These are phyloP conservation scores for Psittacara wagleri DNA, from an alignment of 2,113 vertebrate genomes.

Conservation along the genomic window DNA sequence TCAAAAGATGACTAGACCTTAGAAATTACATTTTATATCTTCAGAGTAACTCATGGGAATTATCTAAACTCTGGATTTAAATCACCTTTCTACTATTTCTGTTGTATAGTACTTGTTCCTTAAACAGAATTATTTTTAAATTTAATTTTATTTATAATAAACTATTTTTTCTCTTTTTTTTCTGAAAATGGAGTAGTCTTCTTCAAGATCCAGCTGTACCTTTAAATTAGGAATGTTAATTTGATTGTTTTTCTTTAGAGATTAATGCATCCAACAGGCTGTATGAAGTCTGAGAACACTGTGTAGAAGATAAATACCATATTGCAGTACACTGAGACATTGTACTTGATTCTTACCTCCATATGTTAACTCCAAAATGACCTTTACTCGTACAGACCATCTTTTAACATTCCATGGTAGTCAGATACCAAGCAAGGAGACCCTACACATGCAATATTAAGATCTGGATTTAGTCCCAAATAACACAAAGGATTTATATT, in stretches of 20 bases:
- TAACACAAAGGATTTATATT: neutral
- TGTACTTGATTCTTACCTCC: neutral
- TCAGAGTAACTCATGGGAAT: neutral
- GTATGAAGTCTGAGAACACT: neutral
- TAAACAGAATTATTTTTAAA: neutral
- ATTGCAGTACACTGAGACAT: neutral
- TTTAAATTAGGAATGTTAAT: neutral
- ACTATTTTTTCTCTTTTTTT: neutral
- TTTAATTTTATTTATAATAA: neutral
- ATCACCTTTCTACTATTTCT: neutral
- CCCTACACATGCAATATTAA: neutral
- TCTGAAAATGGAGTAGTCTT: neutral
- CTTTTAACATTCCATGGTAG: neutral
- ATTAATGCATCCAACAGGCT: neutral
- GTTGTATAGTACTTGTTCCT: neutral
- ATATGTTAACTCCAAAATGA: neutral
- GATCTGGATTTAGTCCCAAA: neutral
- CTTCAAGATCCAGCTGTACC: neutral
- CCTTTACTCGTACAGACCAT: neutral
- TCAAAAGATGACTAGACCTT: neutral
- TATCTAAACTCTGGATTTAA: neutral
- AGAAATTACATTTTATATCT: neutral
- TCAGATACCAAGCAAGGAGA: neutral
- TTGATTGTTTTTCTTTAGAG: neutral
- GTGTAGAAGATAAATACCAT: neutral